Evolutionary conservation across 2,113 vertebrate species (phyloP), one percentile per base, ranked within the genome.

Genomic region (Plecotus auritus): DNA sequence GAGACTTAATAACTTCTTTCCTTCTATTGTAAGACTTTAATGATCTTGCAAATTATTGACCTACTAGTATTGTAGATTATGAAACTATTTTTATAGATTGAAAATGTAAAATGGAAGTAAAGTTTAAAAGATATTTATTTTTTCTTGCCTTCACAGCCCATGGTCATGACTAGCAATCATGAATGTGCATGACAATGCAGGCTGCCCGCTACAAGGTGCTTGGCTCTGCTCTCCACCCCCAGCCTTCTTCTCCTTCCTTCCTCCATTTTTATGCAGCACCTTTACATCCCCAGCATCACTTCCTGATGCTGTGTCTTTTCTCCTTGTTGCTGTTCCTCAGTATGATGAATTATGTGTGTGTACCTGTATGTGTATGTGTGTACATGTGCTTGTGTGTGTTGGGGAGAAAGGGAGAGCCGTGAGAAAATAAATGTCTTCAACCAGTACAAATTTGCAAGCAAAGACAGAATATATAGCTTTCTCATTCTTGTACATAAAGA

Each of bases 11-110:
- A 23, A 72, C 7, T 85, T 88, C 2, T 49, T 90, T 76, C 59
- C 13, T 88, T 67, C 37, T 74, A 17, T 88, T 94, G 28, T 85
- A 94, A 66, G 42, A 96, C 7, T 92, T 96, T 94, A 95, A 90
- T 88, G 77, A 92, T 76, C 93, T 91, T 93, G 37, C 54, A 94
- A 93, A 86, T 96, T 90, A 93, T 93, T 88, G 45, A 91, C 54
- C 77, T 76, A 54, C 51, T 54, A 54, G 51, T 54, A 94, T 73
- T 93, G 17, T 30, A 89, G 82, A 89, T 56, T 88, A 88, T 93
- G 89, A 86, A 73, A 37, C 67, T 56, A 67, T 92, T 94, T 85
- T 67, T 66, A 73, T 26, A 90, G 18, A 7, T 70, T 91, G 78
- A 92, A 95, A 94, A 66, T 90, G 14, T 90, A 76, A 92, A 89